Evolutionary conservation across 1,140 invertebrate genomes (phyloP).

Genomic region (Ceratosolen solmsi): DNA sequence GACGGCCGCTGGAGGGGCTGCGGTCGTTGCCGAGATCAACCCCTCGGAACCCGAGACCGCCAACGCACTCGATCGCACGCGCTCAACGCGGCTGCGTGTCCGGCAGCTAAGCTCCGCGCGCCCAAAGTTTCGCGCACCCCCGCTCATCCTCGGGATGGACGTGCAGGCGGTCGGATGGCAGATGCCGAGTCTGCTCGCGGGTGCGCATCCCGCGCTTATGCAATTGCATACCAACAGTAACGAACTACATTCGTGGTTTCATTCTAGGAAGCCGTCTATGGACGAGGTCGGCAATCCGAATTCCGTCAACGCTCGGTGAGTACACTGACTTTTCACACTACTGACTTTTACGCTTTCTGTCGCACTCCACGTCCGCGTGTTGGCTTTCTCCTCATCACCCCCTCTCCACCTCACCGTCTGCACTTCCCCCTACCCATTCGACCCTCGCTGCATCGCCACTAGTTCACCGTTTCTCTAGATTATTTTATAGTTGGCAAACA

Average conservation of each 20-base stretch:
- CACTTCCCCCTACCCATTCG: too few relatives aligned
- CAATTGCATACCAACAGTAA: constrained; percentile 69
- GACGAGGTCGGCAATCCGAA: constrained; percentile 81
- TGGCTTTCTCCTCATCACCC: too few relatives aligned
- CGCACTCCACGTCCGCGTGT: too few relatives aligned
- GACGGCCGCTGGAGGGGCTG: background rate
- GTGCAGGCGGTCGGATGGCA: constrained; percentile 65
- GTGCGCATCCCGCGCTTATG: constrained; percentile 69
- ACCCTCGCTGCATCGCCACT: too few relatives aligned
- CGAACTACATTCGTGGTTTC: constrained; percentile 74
- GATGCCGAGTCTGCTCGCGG: constrained; percentile 63
- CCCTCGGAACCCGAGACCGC: constrained; percentile 18
- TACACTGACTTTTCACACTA: constrained; percentile 55
- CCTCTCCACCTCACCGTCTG: too few relatives aligned
- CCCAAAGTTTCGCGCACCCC: background rate
- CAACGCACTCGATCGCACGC: constrained; percentile 43
- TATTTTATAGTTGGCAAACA: too few relatives aligned
- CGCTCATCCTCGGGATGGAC: constrained; percentile 54
- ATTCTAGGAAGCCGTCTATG: constrained; percentile 83
- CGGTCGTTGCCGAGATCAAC: constrained; percentile 30
- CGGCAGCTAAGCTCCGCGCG: background rate
- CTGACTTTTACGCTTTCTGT: background rate
- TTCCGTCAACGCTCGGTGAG: constrained; percentile 83
- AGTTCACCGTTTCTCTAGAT: too few relatives aligned
- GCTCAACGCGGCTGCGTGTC: constrained; percentile 28